These are phyloP conservation scores for Sipha flava DNA, from an alignment of 1,140 invertebrate species.

Conservation along the genomic window DNA sequence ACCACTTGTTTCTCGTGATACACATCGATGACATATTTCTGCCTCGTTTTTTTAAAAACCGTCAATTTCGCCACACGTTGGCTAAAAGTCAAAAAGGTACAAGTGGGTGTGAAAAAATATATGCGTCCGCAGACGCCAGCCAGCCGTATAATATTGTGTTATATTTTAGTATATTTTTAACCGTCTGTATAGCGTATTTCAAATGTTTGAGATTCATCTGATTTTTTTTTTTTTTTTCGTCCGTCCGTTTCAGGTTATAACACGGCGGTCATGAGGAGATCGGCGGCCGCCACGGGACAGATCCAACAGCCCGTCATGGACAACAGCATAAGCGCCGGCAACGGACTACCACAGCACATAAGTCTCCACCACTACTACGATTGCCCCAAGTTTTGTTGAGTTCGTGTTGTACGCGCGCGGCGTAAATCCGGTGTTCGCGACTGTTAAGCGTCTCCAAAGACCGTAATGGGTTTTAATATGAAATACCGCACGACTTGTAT, in stretches of 20 bases:
- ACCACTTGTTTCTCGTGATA: constrained; percentile 12
- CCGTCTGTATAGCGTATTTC: neutral
- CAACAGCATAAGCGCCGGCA: neutral
- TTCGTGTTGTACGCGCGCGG: neutral
- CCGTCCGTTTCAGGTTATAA: neutral
- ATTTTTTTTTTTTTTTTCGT: neutral
- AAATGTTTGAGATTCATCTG: neutral
- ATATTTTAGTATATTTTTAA: constrained; percentile 3
- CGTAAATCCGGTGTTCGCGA: too few relatives aligned
- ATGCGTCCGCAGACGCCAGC: neutral
- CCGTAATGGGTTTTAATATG: too few relatives aligned
- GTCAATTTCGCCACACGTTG: constrained; percentile 16
- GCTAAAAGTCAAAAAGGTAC: constrained; percentile 25
- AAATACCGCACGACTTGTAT: too few relatives aligned
- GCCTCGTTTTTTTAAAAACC: neutral
- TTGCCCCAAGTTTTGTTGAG: neutral
- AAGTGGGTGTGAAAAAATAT: constrained; percentile 19
- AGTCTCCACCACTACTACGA: constrained; percentile 17
- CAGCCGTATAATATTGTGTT: neutral
- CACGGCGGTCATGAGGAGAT: neutral
- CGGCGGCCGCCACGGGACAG: neutral
- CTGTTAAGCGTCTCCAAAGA: too few relatives aligned
- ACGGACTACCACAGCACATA: neutral
- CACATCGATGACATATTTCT: constrained; percentile 6
- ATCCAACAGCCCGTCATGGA: neutral